phyloP scores from a whole-genome alignment of 2,797 vertebrate genomes.

The Nannoperca australis region DNA sequence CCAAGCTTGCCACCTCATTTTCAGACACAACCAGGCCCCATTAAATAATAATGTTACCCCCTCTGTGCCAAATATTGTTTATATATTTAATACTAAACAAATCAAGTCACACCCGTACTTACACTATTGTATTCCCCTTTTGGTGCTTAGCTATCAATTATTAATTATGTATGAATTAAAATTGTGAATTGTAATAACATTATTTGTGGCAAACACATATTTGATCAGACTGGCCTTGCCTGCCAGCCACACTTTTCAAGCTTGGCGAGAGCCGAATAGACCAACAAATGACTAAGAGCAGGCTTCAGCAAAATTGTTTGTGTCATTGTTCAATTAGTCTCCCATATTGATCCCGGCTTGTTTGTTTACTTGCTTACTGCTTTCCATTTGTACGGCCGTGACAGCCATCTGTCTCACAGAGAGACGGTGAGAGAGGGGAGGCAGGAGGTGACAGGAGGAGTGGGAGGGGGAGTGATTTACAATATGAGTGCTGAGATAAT shows the following conservation, averaged over 20 bases:
- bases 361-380: slow-evolving; percentile 76
- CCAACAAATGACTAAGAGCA: slow-evolving; percentile 64
- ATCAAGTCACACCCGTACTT: background rate
- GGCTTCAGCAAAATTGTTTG: slow-evolving; percentile 64
- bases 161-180: background rate
- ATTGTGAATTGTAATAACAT: slow-evolving; percentile 15
- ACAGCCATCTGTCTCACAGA: slow-evolving; percentile 76
- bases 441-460: slow-evolving; percentile 51
- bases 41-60: background rate
- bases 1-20: too few species aligned
- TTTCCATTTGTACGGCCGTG: slow-evolving; percentile 68
- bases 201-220: slow-evolving; percentile 24
- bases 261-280: slow-evolving; percentile 21
- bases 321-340: slow-evolving; percentile 78
- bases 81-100: background rate
- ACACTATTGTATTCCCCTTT: background rate
- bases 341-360: slow-evolving; percentile 74
- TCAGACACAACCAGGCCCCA: too few species aligned
- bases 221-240: slow-evolving; percentile 28
- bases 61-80: background rate
- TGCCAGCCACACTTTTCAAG: slow-evolving; percentile 48
- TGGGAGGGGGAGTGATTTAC: slow-evolving; percentile 44
- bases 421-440: slow-evolving; percentile 40
- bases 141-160: slow-evolving; percentile 1
- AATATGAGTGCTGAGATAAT: slow-evolving; percentile 38